A percentile compares a stretch with the other conserved stretches of the same genome.
Conservation (phyloP, 2,888 invertebrate genomes). For the Neria commutata region DNA sequence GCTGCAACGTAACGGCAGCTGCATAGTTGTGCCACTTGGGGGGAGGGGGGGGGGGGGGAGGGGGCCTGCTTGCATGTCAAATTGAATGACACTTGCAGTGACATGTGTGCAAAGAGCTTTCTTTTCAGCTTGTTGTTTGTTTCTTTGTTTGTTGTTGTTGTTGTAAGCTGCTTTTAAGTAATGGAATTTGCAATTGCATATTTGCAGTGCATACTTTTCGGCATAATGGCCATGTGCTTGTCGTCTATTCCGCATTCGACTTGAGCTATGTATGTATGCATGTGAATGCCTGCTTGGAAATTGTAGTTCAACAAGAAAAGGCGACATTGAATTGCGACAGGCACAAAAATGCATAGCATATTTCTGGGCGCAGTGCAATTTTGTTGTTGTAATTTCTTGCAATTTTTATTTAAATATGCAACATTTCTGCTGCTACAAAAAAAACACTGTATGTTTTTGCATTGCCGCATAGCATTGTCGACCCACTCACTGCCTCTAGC, state of each 20-base stretch:
- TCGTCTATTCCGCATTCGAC: too few species aligned
- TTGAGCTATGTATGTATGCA: too few species aligned
- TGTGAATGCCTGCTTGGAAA: too few species aligned
- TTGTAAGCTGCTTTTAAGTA: not conserved
- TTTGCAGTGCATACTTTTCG: conserved; percentile 29
- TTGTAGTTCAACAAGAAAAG: too few species aligned
- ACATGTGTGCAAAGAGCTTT: conserved; percentile 1
- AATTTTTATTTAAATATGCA: too few species aligned
- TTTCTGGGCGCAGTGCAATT: not conserved
- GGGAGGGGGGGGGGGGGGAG: not conserved
- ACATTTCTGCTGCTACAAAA: not conserved
- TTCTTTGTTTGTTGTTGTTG: not conserved
- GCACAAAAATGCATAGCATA: not conserved
- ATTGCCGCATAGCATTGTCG: not conserved
- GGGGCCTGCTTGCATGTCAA: not conserved
- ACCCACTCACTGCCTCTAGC: not conserved
- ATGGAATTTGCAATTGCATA: conserved; percentile 23
- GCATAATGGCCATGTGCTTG: too few species aligned
- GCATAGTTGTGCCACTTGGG: not conserved
- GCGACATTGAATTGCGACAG: too few species aligned
- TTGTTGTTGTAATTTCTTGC: not conserved
- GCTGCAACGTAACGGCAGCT: too few species aligned
- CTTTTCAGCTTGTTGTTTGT: not conserved
- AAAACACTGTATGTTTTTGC: not conserved
- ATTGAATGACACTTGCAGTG: not conserved